phyloP scores from a whole-genome alignment of 37 sponge, comb jelly and placozoan species.

The Diacarnus erythraeanus region DNA sequence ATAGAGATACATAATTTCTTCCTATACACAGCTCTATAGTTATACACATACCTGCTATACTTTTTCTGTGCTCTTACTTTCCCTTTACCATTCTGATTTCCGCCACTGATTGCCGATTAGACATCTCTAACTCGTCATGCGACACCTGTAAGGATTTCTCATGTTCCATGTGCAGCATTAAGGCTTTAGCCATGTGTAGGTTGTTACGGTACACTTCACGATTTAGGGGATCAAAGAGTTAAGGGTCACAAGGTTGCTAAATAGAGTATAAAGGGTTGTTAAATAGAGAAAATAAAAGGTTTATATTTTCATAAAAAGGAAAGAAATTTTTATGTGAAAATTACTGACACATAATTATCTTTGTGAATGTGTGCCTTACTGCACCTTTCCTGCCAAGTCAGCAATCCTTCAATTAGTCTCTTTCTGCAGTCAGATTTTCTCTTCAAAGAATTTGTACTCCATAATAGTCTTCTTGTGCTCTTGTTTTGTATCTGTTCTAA shows the following conservation, averaged over 20 bases:
- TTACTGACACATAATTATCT: no score
- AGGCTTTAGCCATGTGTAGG: slow-evolving; percentile 78
- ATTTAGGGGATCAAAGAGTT: slow-evolving; percentile 81
- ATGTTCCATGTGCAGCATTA: slow-evolving; percentile 79
- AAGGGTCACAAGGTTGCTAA: no score
- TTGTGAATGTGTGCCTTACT: no score
- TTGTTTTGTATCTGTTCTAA: slow-evolving; percentile 37
- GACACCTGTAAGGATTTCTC: slow-evolving; percentile 66
- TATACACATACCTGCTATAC: no score
- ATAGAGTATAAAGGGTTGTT: no score
- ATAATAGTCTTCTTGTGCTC: slow-evolving; percentile 62
- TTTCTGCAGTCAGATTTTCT: slow-evolving; percentile 74
- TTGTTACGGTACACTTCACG: slow-evolving; percentile 85
- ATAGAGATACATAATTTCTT: no score
- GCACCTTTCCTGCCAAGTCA: slow-evolving; percentile 87
- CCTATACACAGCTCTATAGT: no score
- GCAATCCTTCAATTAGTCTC: slow-evolving; percentile 89
- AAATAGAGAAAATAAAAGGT: no score
- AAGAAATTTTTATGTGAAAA: no score
- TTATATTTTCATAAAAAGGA: no score
- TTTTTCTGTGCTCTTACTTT: no score
- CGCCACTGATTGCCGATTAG: slow-evolving; percentile 36
- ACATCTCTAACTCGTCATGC: slow-evolving; percentile 35
- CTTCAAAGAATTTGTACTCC: slow-evolving; percentile 65
- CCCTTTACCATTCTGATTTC: slow-evolving; percentile 42